These are phyloP conservation scores for Dasysyrphus tricinctus DNA, from an alignment of 2,888 invertebrate genomes.

Conservation along the genomic window DNA sequence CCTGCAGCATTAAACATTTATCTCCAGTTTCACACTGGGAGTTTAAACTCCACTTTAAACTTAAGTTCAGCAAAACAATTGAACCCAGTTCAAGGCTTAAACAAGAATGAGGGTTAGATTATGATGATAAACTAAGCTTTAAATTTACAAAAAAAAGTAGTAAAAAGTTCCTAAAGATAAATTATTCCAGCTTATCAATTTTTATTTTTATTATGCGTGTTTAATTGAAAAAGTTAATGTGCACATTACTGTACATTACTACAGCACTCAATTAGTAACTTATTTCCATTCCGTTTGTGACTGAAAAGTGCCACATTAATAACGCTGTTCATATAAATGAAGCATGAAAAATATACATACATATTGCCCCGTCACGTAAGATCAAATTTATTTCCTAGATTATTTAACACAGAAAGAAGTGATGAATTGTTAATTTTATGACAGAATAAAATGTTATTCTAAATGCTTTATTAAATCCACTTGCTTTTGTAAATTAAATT, in stretches of 20 bases:
- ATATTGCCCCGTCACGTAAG: background rate
- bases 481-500: too few species aligned
- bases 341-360: background rate
- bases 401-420: background rate
- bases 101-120: too few species aligned
- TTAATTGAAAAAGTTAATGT: background rate
- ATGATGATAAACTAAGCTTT: too few species aligned
- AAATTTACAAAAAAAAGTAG: too few species aligned
- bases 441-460: background rate
- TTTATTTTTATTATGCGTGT: background rate
- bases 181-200: background rate
- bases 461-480: background rate
- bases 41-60: too few species aligned
- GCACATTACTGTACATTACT: too few species aligned
- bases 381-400: background rate
- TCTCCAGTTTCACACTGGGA: too few species aligned
- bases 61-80: too few species aligned
- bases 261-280: background rate
- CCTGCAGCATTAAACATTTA: too few species aligned
- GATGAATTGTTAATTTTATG: constrained; percentile 1
- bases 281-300: background rate
- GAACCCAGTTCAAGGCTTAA: too few species aligned
- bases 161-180: background rate
- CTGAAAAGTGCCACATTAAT: constrained; percentile 11
- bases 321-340: constrained; percentile 12